phyloP scores from a whole-genome alignment of 2,113 vertebrate genomes.

The Dicerorhinus sumatrensis region DNA sequence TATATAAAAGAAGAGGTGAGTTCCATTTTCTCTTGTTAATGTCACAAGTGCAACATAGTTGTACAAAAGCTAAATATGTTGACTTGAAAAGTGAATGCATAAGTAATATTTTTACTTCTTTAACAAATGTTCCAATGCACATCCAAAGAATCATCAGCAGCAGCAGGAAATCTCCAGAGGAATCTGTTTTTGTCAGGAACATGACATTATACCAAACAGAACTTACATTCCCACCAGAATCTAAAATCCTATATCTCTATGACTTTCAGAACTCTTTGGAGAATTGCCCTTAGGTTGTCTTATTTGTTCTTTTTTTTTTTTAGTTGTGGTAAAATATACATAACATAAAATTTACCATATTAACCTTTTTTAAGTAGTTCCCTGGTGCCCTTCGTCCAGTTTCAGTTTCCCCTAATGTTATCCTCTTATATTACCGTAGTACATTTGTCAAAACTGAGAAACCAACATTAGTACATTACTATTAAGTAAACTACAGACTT shows the following conservation, averaged over 20 bases:
- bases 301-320: neutral
- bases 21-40: neutral
- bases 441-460: neutral
- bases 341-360: neutral
- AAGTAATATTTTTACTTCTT: neutral
- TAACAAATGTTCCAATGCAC: neutral
- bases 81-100: neutral
- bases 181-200: neutral
- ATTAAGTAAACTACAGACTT: neutral
- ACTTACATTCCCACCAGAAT: neutral
- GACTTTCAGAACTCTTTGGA: neutral
- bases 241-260: fast-evolving
- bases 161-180: neutral
- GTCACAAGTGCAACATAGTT: neutral
- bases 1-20: constrained; percentile 88
- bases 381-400: neutral
- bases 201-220: neutral
- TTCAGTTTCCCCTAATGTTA: neutral
- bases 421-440: fast-evolving
- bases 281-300: neutral
- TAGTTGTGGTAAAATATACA: neutral
- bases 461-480: fast-evolving
- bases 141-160: neutral
- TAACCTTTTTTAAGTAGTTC: neutral
- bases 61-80: neutral